Evolutionary conservation across 2,797 vertebrate genomes (phyloP).

Genomic region (Strix occidentalis): DNA sequence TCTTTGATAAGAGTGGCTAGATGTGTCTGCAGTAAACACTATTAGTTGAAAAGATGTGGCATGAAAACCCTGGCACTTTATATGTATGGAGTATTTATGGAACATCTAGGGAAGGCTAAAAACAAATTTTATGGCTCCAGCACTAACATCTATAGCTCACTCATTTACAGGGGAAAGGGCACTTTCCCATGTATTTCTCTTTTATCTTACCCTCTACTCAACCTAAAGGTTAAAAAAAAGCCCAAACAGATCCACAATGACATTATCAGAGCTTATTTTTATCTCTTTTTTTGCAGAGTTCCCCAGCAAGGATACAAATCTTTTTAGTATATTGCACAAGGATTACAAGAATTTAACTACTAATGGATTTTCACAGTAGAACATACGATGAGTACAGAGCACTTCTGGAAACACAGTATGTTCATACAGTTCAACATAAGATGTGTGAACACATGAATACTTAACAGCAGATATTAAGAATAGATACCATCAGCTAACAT

Average conservation of each 20-base stretch:
- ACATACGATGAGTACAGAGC: neutral
- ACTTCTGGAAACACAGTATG: neutral
- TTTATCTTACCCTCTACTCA: neutral
- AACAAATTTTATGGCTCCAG: neutral
- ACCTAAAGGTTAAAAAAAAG: neutral
- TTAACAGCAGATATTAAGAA: neutral
- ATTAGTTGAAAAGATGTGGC: neutral
- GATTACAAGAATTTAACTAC: neutral
- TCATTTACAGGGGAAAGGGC: neutral
- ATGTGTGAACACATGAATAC: neutral
- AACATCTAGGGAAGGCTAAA: neutral
- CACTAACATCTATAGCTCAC: neutral
- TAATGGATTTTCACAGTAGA: neutral
- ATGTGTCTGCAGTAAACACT: neutral
- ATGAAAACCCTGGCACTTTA: neutral
- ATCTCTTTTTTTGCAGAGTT: neutral
- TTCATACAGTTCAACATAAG: neutral
- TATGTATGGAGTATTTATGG: neutral
- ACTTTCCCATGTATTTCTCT: neutral
- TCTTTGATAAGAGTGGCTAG: neutral
- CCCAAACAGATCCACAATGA: neutral
- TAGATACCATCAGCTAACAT: neutral
- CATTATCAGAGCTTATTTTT: neutral
- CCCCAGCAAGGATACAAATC: neutral
- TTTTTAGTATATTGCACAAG: neutral